Base-by-base conservation (phyloP, 2,797 vertebrate species). In the Alectoris magna region DNA sequence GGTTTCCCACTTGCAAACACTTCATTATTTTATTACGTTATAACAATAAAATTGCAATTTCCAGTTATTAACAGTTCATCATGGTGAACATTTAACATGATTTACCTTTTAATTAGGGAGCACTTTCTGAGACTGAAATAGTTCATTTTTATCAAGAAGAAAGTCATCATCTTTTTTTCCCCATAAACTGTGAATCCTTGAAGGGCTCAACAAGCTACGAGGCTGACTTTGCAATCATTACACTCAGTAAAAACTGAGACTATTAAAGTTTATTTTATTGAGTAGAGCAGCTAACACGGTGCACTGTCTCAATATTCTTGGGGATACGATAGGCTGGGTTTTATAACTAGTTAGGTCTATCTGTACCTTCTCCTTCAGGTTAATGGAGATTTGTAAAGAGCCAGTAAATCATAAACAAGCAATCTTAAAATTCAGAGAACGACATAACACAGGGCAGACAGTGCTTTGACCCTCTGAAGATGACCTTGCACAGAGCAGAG, bases 21-120 rank as follows among this genome's bases (percentile, higher is more conserved):
- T 41, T 77, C 38, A 41, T 16, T 15, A 68, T 90, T 93, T 75
- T 94, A 93, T 90, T 88, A 79, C 90, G 36, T 82, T 55, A 31
- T 58, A 96, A 90, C 70, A 96, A 96, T 96, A 95, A 97, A 96
- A 95, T 90, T 60, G 77, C 87, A 87, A 95, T 91, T 96, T 95
- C 87, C 56, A 87, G 91, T 93, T 92, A 97, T 95, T 93, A 97
- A 74, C 87, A 76, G 4, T 95, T 95, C 82, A 96, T 96, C 85
- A 62, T 38, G 29, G n/a, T 71, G 70, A 94, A 83, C 71, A 87
- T 90, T 93, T 89, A 91, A 68, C 34, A 62, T 60, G 9, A 51
- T 89, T 88, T 91, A 78, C 59, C 95, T 96, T 94, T 91, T 95
- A 97, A 97, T 97, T 96, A 96, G 86, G 24, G 23, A 96, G 51